Evolutionary conservation across 92 coral and sea anemone genomes (phyloP).

Genomic region (Porites cylindrica): DNA sequence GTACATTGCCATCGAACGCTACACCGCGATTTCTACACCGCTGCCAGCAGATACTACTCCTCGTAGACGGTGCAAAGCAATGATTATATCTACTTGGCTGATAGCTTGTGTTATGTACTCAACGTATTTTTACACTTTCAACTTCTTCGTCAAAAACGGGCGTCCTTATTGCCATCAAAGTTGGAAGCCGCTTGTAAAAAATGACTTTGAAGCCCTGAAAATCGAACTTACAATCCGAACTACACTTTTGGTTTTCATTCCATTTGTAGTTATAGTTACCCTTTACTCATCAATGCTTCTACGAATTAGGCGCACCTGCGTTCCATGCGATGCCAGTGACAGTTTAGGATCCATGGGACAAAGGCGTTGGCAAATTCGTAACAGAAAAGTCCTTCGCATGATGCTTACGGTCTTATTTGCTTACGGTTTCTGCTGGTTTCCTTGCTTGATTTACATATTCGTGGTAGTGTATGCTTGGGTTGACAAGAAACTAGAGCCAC

Average conservation of each 20-base stretch:
- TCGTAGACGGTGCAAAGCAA: background rate
- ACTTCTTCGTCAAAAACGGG: background rate
- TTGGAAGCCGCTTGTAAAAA: constrained; percentile 23
- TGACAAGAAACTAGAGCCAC: background rate
- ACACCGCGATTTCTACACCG: constrained; percentile 9
- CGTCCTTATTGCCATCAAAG: background rate
- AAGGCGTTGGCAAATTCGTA: background rate
- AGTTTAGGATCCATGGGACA: background rate
- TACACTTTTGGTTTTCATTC: constrained; percentile 5
- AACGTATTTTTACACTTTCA: constrained; percentile 29
- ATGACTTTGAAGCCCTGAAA: background rate
- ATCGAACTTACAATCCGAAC: background rate
- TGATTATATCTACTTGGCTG: constrained; percentile 27
- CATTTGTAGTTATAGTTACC: constrained; percentile 5
- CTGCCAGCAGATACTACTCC: constrained; percentile 3
- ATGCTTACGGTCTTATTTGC: constrained; percentile 32
- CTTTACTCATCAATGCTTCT: constrained; percentile 18
- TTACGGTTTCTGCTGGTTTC: constrained; percentile 41
- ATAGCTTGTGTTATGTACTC: constrained; percentile 6
- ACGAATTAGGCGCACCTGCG: background rate
- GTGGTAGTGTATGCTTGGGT: constrained; percentile 11
- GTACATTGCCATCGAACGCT: constrained; percentile 30
- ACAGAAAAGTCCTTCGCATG: constrained; percentile 29
- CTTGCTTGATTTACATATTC: constrained; percentile 5
- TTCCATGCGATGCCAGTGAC: background rate